phyloP scores from a whole-genome alignment of 2,888 invertebrate genomes.

The Loripinus fragilis region DNA sequence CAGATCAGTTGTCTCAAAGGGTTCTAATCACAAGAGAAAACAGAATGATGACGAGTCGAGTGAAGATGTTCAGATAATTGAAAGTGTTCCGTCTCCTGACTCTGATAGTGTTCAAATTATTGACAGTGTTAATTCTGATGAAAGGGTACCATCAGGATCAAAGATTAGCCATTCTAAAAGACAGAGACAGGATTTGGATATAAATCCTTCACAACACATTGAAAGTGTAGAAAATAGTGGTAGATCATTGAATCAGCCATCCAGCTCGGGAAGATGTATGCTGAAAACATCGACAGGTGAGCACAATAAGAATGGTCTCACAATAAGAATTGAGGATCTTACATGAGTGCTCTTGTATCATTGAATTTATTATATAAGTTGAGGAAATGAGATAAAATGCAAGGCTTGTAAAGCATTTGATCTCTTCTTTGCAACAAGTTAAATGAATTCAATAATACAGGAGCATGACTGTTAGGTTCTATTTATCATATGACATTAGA shows the following conservation, averaged over 20 bases:
- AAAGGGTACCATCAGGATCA: neutral
- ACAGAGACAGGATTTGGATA: neutral
- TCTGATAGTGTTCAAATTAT: neutral
- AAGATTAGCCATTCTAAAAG: neutral
- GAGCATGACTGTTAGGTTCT: too few species aligned
- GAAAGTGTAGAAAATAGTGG: neutral
- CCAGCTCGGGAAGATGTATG: conserved; percentile 56
- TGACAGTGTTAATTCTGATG: neutral
- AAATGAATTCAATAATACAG: too few species aligned
- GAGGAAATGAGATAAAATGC: too few species aligned
- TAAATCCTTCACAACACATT: neutral
- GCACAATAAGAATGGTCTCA: too few species aligned
- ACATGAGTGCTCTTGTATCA: too few species aligned
- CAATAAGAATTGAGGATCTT: too few species aligned
- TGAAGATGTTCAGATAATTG: neutral
- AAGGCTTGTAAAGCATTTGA: too few species aligned
- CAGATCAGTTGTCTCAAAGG: neutral
- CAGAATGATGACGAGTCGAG: neutral
- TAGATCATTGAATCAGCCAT: neutral
- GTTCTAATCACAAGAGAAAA: neutral
- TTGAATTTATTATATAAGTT: too few species aligned
- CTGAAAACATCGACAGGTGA: conserved; percentile 63
- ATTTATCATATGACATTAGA: too few species aligned
- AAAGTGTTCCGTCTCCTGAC: neutral
- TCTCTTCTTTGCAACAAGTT: too few species aligned